Percentiles rank a stretch among this genome's conserved stretches.
phyloP scores from a whole-genome alignment of 2,113 vertebrate species.

The Alethe castanea region DNA sequence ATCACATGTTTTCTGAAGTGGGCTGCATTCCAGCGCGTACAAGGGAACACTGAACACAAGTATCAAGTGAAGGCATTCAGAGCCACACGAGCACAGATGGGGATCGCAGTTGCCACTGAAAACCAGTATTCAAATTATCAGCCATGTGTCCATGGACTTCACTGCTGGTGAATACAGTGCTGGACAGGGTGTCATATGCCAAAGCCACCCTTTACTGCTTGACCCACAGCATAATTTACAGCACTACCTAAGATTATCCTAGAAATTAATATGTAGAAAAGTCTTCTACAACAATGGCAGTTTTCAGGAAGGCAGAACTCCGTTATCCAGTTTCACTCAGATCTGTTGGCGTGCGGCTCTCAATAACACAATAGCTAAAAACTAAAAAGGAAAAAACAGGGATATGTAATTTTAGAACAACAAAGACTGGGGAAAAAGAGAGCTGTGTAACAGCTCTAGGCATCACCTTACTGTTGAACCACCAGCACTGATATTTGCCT shows the following conservation, averaged over 20 bases:
- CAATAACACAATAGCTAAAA: neutral
- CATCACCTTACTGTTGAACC: neutral
- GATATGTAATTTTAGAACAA: neutral
- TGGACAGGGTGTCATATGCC: neutral
- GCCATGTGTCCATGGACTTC: conserved; percentile 24
- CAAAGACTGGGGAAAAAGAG: neutral
- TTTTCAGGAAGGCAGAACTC: neutral
- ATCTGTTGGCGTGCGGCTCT: neutral
- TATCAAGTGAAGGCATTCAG: conserved; percentile 52
- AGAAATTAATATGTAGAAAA: neutral
- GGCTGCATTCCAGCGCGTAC: conserved; percentile 6
- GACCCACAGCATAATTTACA: neutral
- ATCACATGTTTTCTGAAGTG: conserved; percentile 46
- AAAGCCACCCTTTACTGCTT: neutral
- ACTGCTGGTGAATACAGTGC: neutral
- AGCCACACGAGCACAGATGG: conserved; percentile 32
- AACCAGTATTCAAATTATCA: conserved; percentile 11
- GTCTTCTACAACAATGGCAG: neutral
- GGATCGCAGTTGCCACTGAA: conserved; percentile 30
- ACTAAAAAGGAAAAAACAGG: neutral
- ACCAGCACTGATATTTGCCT: neutral
- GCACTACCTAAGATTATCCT: neutral
- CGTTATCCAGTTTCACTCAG: neutral
- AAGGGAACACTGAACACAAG: conserved; percentile 7
- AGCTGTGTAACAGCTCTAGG: neutral